Percentiles rank a stretch among this genome's conserved stretches.
Evolutionary conservation across 2,888 invertebrate genomes (phyloP).

Genomic region (Netelia virgata): DNA sequence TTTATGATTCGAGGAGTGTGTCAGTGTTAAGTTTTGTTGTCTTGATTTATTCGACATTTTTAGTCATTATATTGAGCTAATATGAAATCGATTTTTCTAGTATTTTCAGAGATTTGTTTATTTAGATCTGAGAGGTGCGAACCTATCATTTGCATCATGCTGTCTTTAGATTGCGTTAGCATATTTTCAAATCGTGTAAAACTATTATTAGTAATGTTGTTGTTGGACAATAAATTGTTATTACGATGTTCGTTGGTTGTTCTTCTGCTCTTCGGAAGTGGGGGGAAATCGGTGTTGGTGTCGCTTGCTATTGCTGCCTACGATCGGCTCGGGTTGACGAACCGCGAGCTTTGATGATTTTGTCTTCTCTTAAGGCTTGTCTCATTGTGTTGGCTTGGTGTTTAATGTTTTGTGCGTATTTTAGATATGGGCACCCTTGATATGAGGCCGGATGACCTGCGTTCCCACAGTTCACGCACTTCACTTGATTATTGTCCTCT

Average conservation of each 20-base stretch:
- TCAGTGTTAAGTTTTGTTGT: not conserved
- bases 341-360: constrained; percentile 1
- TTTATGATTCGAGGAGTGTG: not conserved
- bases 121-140: not conserved
- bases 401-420: constrained; percentile 5
- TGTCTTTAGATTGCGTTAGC: constrained; percentile 2
- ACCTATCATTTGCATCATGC: not conserved
- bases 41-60: not conserved
- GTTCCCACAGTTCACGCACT: constrained; percentile 48
- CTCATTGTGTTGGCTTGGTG: not conserved
- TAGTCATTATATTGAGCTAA: not conserved
- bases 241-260: not conserved
- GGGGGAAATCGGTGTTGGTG: not conserved
- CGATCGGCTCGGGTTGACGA: not conserved
- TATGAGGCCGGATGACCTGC: constrained; percentile 48
- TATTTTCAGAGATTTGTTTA: not conserved
- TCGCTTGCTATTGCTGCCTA: not conserved
- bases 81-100: not conserved
- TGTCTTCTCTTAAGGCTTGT: constrained; percentile 1
- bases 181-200: not conserved
- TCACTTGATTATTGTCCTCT: not conserved
- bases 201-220: not conserved
- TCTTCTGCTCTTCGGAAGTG: not conserved
- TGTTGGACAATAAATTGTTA: not conserved
- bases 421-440: constrained; percentile 5